Conservation (phyloP, 1,140 invertebrate species). For the Vanessa tameamea region DNA sequence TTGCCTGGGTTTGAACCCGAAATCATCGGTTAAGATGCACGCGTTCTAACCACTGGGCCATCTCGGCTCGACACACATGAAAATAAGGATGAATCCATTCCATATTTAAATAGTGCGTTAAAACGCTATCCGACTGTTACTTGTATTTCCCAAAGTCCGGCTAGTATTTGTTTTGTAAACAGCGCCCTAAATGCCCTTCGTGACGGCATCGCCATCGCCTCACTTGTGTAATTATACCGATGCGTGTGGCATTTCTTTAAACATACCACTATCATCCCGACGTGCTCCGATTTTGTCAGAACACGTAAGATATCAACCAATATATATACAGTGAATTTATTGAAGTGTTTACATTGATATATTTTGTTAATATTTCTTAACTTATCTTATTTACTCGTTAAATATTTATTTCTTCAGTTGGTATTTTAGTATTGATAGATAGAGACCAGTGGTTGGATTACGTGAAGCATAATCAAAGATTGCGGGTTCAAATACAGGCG, state of each 20-base stretch:
- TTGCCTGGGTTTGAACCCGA: too few relatives aligned
- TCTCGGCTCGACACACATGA: too few relatives aligned
- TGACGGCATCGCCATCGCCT: slow-evolving; percentile 33
- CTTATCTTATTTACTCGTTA: neutral
- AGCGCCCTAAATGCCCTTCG: slow-evolving; percentile 45
- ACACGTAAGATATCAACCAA: slow-evolving; percentile 10
- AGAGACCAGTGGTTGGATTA: too few relatives aligned
- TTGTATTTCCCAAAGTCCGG: slow-evolving; percentile 17
- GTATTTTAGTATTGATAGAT: too few relatives aligned
- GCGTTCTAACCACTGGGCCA: too few relatives aligned
- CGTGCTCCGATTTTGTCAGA: slow-evolving; percentile 5
- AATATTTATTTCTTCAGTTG: neutral
- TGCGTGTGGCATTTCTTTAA: slow-evolving; percentile 44
- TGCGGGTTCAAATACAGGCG: too few relatives aligned
- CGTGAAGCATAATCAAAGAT: too few relatives aligned
- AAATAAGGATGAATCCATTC: too few relatives aligned
- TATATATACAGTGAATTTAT: neutral
- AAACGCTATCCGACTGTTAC: slow-evolving; percentile 12
- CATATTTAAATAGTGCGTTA: neutral
- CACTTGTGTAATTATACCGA: slow-evolving; percentile 40
- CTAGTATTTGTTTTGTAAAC: slow-evolving; percentile 53
- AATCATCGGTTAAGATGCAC: too few relatives aligned
- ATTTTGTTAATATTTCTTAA: neutral
- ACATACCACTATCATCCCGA: neutral
- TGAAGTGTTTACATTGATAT: neutral